phyloP scores from a whole-genome alignment of 2,888 invertebrate genomes.

The Drosophila prostipennis region DNA sequence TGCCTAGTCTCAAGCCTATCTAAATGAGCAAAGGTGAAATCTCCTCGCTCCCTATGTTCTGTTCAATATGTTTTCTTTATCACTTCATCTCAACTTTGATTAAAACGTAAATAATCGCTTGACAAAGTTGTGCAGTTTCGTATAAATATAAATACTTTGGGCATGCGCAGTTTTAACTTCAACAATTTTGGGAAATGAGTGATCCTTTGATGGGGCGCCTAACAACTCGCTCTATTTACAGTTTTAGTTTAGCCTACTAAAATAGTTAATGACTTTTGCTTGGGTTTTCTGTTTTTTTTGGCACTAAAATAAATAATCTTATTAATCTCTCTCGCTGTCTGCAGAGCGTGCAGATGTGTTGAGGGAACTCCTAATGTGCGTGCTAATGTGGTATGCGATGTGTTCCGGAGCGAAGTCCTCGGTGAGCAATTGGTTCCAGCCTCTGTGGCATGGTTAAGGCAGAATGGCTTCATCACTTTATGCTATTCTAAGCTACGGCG shows the following conservation, averaged over 20 bases:
- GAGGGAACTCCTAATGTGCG: slow-evolving; percentile 49
- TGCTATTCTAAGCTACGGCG: slow-evolving; percentile 34
- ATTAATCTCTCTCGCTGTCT: slow-evolving; percentile 67
- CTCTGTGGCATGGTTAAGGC: slow-evolving; percentile 35
- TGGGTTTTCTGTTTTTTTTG: slow-evolving; percentile 51
- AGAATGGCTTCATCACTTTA: slow-evolving; percentile 36
- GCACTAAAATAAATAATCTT: slow-evolving; percentile 79
- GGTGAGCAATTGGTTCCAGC: slow-evolving; percentile 8
- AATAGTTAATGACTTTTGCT: slow-evolving; percentile 72
- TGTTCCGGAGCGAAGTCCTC: not conserved
- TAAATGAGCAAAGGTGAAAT: slow-evolving; percentile 17
- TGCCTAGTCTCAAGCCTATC: slow-evolving; percentile 5
- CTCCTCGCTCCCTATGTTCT: not conserved
- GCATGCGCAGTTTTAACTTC: slow-evolving; percentile 63
- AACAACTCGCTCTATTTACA: slow-evolving; percentile 43
- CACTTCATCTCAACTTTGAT: slow-evolving; percentile 57
- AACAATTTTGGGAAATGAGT: slow-evolving; percentile 28
- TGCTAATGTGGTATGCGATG: slow-evolving; percentile 15
- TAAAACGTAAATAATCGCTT: slow-evolving; percentile 45
- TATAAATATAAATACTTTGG: slow-evolving; percentile 71
- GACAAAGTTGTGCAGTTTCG: slow-evolving; percentile 28
- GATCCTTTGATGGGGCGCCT: slow-evolving; percentile 22
- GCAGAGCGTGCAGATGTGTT: slow-evolving; percentile 25
- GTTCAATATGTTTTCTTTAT: slow-evolving; percentile 42
- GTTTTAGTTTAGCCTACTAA: slow-evolving; percentile 45